Percentiles rank a stretch among this genome's conserved stretches.
phyloP scores from a whole-genome alignment of 2,797 vertebrate species.

The Babyrousa celebensis region DNA sequence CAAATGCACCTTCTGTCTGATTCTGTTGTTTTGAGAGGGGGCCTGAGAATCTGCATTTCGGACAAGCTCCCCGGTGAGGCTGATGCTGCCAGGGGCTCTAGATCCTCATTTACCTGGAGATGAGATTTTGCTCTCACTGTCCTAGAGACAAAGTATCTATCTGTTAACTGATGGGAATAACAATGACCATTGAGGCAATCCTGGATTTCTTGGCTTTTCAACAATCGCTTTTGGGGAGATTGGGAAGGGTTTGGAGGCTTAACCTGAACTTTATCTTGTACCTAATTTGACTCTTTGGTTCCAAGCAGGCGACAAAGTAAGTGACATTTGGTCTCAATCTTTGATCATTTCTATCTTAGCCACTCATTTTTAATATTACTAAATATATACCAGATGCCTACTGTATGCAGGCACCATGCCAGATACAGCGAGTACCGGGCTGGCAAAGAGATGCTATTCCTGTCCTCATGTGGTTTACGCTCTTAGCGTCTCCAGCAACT shows the following conservation, averaged over 20 bases:
- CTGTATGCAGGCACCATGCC: background rate
- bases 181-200: background rate
- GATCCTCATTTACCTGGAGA: background rate
- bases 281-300: conserved; percentile 48
- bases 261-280: background rate
- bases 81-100: background rate
- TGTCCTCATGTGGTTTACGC: background rate
- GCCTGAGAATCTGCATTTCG: background rate
- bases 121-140: background rate
- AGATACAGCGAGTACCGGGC: background rate
- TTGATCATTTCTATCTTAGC: conserved; percentile 5
- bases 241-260: background rate
- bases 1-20: background rate
- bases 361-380: background rate
- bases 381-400: background rate
- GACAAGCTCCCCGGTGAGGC: background rate
- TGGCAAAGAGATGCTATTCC: background rate
- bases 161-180: background rate
- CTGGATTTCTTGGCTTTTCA: conserved; percentile 19
- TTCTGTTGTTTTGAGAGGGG: background rate
- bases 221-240: background rate
- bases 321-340: background rate
- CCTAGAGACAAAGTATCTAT: background rate
- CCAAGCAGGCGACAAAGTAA: conserved; percentile 26
- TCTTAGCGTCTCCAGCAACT: background rate